phyloP scores from a whole-genome alignment of 2,888 invertebrate genomes.

The Allolobophora icterica region DNA sequence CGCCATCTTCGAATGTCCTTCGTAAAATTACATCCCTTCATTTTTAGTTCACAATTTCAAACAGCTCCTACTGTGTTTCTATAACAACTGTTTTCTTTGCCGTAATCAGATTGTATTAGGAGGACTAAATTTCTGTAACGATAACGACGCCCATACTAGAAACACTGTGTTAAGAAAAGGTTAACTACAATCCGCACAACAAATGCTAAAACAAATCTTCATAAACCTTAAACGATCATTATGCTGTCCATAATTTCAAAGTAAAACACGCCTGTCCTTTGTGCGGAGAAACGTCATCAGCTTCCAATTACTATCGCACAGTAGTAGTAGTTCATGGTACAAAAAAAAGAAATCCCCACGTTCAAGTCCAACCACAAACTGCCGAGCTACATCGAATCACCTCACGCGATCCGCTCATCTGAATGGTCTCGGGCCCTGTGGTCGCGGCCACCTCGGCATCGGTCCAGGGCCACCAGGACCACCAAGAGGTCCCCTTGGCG shows the following conservation, averaged over 20 bases:
- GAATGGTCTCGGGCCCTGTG: neutral
- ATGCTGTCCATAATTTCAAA: neutral
- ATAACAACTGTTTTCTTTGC: too few relatives aligned
- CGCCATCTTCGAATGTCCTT: neutral
- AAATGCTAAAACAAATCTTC: neutral
- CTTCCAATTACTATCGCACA: neutral
- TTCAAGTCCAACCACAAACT: neutral
- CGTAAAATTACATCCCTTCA: neutral
- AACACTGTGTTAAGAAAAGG: neutral
- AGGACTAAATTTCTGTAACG: neutral
- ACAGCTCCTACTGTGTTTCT: neutral
- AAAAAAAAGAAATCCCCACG: neutral
- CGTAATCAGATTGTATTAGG: too few relatives aligned
- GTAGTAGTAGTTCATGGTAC: neutral
- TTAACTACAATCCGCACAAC: neutral
- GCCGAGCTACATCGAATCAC: neutral
- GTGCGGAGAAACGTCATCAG: neutral
- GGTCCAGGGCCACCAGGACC: conserved; percentile 13
- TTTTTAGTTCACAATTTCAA: neutral
- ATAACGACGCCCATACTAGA: neutral
- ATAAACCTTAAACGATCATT: neutral
- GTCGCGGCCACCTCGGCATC: conserved; percentile 21
- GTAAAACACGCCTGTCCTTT: neutral
- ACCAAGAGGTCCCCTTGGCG: conserved; percentile 30
- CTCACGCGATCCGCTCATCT: neutral